Conservation (phyloP, 2,113 vertebrate genomes). For the Equus quagga region DNA sequence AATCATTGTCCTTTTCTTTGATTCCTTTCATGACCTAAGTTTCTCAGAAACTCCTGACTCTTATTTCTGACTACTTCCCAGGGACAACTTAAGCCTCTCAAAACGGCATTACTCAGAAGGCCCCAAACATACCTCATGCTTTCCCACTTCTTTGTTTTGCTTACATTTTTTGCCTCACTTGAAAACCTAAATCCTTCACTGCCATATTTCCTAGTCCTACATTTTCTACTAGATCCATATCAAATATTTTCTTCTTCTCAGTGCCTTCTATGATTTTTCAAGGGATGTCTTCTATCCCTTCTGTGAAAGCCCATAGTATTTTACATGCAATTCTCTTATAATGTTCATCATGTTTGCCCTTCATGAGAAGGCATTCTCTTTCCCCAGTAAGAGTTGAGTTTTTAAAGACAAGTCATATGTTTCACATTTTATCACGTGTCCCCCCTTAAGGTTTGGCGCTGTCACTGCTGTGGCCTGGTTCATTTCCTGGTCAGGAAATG, state of each 20-base stretch:
- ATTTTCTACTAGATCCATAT: neutral
- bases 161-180: neutral
- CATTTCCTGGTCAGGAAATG: too few species aligned
- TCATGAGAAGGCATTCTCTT: neutral
- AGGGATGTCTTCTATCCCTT: neutral
- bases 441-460: too few species aligned
- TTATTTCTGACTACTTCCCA: neutral
- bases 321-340: neutral
- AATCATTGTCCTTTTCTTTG: neutral
- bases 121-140: neutral
- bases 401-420: neutral
- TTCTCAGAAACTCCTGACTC: neutral
- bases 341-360: neutral
- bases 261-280: neutral
- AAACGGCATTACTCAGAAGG: neutral
- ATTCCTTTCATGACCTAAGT: neutral
- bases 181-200: neutral
- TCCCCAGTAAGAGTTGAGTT: neutral
- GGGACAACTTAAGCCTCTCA: neutral
- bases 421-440: neutral
- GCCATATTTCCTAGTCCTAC: neutral
- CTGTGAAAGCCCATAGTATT: neutral
- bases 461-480: too few species aligned
- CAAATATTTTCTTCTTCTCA: neutral
- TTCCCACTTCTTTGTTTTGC: neutral